phyloP scores from a whole-genome alignment of 2,113 vertebrate species.

The Gymnarchus niloticus region DNA sequence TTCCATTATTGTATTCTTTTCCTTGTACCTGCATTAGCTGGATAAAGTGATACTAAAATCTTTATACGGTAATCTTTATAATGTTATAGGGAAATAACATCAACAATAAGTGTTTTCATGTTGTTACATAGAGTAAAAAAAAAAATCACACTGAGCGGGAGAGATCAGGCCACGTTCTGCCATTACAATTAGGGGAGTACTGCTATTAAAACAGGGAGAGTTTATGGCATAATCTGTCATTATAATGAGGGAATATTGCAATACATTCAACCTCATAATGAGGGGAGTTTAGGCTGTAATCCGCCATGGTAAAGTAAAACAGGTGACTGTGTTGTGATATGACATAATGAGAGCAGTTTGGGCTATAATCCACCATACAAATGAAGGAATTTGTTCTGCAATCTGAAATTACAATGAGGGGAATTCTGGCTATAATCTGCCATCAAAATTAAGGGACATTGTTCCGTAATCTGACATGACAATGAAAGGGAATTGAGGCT shows the following conservation, averaged over 20 bases:
- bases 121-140: not conserved
- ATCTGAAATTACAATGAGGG: not conserved
- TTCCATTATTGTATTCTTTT: slow-evolving; percentile 3
- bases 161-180: not conserved
- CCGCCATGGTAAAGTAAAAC: not conserved
- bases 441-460: too few species aligned
- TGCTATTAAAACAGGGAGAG: too few species aligned
- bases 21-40: not conserved
- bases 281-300: not conserved
- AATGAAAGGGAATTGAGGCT: too few species aligned
- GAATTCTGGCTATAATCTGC: too few species aligned
- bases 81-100: not conserved
- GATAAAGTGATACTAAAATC: not conserved
- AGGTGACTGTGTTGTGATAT: not conserved
- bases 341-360: not conserved
- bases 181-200: not conserved
- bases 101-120: not conserved
- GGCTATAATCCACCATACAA: too few species aligned
- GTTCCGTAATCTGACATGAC: too few species aligned
- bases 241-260: not conserved
- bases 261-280: not conserved
- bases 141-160: not conserved
- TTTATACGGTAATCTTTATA: not conserved
- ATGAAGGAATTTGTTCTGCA: too few species aligned
- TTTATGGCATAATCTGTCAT: not conserved